These are phyloP conservation scores for Styela plicata DNA, from an alignment of 23 tunicate species.

Conservation along the genomic window DNA sequence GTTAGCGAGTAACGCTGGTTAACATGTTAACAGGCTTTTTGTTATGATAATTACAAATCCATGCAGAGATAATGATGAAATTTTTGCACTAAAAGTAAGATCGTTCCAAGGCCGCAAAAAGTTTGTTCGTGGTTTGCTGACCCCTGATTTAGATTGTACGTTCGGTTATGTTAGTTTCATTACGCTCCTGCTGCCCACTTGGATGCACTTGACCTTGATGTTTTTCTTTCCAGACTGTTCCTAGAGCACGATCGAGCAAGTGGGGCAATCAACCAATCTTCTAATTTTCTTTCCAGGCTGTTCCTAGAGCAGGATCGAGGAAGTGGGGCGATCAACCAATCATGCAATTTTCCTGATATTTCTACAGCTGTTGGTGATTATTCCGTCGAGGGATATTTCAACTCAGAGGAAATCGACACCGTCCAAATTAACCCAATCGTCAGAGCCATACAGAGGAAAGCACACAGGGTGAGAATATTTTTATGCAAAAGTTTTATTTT, in stretches of 20 bases:
- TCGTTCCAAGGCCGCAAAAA: too few species aligned
- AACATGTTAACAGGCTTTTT: too few species aligned
- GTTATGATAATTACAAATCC: too few species aligned
- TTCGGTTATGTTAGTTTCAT: too few species aligned
- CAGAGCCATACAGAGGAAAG: conserved; percentile 78
- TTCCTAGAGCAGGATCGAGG: conserved; percentile 81
- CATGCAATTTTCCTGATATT: conserved; percentile 64
- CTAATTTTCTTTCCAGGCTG: conserved; percentile 28
- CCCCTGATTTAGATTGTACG: too few species aligned
- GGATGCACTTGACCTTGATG: too few species aligned
- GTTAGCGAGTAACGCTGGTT: too few species aligned
- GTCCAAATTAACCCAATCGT: conserved; percentile 60
- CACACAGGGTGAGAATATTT: conserved; percentile 73
- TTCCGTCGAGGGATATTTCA: conserved; percentile 17
- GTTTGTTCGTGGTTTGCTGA: too few species aligned
- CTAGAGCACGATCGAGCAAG: conserved; percentile 80
- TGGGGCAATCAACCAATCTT: conserved; percentile 76
- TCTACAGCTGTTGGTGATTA: conserved; percentile 8
- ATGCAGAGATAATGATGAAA: too few species aligned
- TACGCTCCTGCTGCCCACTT: too few species aligned
- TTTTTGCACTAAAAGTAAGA: too few species aligned
- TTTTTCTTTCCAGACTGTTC: conserved; percentile 66
- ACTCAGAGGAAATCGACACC: conserved; percentile 41
- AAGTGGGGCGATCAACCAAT: conserved; percentile 88
- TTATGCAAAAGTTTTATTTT: too few species aligned